These are phyloP conservation scores for Hirtodrosophila duncani DNA, from an alignment of 2,888 invertebrate species.

Conservation along the genomic window DNA sequence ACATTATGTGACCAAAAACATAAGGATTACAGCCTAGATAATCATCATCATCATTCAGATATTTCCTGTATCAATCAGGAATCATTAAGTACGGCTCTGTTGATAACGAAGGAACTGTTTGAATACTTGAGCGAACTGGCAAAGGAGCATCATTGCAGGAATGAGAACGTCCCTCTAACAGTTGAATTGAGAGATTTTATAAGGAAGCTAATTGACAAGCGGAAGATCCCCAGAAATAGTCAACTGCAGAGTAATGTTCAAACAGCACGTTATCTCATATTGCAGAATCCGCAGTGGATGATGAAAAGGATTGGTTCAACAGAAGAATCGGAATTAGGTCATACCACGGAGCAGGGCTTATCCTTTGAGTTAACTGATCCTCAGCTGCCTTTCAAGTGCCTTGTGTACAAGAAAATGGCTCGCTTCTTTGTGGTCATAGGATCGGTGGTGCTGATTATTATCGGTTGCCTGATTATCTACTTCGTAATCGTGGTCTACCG, in stretches of 20 bases:
- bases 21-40: too few species aligned
- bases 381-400: conserved; percentile 74
- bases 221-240: conserved; percentile 76
- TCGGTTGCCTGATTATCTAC: conserved; percentile 77
- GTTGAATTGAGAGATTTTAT: conserved; percentile 46
- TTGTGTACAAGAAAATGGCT: conserved; percentile 74
- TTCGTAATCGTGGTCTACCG: conserved; percentile 57
- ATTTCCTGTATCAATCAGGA: conserved; percentile 84
- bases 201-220: conserved; percentile 61
- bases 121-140: conserved; percentile 82
- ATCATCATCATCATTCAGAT: too few species aligned
- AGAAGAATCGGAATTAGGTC: too few species aligned
- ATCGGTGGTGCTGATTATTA: conserved; percentile 76
- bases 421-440: conserved; percentile 77
- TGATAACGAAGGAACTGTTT: conserved; percentile 82
- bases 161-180: conserved; percentile 37
- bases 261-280: conserved; percentile 84
- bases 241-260: conserved; percentile 78
- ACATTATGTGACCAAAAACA: conserved; percentile 79
- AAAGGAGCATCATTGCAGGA: conserved; percentile 67
- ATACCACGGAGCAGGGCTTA: conserved; percentile 76
- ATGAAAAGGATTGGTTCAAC: conserved; percentile 80
- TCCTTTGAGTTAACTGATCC: conserved; percentile 74
- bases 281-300: conserved; percentile 87
- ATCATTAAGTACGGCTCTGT: conserved; percentile 82